Percentiles rank a stretch among this genome's conserved stretches.
phyloP scores from a whole-genome alignment of 2,888 invertebrate genomes.

The Drosophila acutilabella region DNA sequence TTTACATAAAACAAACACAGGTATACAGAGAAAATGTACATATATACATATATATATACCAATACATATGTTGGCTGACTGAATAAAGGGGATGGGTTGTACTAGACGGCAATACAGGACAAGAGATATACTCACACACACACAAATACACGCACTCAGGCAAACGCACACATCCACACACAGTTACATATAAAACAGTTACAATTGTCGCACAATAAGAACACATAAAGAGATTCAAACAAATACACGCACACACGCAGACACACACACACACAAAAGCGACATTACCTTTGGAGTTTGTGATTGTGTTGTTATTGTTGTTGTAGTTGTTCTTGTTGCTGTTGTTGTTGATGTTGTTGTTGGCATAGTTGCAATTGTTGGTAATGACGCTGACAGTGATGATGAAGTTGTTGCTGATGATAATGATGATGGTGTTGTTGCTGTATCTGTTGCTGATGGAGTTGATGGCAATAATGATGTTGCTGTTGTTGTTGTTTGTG shows the following conservation, averaged over 20 bases:
- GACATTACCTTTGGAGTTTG: constrained; percentile 78
- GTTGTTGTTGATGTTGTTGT: constrained; percentile 57
- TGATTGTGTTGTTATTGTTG: constrained; percentile 68
- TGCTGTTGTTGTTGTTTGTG: constrained; percentile 55
- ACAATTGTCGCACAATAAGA: constrained; percentile 57
- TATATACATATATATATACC: constrained; percentile 2
- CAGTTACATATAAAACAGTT: constrained; percentile 45
- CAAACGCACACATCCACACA: constrained; percentile 9
- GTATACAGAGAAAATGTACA: constrained; percentile 15
- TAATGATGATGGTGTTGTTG: constrained; percentile 21
- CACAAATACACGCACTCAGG: constrained; percentile 4
- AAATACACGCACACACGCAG: constrained; percentile 20
- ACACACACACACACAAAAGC: constrained; percentile 58
- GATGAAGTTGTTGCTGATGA: constrained; percentile 24
- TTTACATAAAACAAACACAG: constrained; percentile 43
- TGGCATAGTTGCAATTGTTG: constrained; percentile 59
- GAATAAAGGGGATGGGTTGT: constrained; percentile 6
- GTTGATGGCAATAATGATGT: constrained; percentile 23
- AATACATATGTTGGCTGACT: constrained; percentile 18
- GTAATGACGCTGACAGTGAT: constrained; percentile 18
- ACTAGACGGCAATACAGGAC: constrained; percentile 15
- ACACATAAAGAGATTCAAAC: constrained; percentile 33
- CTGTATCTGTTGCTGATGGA: constrained; percentile 29
- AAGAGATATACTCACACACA: constrained; percentile 10
- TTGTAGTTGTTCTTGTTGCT: constrained; percentile 58